These are phyloP conservation scores for Botia almorhae DNA, from an alignment of 2,797 vertebrate genomes.

Conservation along the genomic window DNA sequence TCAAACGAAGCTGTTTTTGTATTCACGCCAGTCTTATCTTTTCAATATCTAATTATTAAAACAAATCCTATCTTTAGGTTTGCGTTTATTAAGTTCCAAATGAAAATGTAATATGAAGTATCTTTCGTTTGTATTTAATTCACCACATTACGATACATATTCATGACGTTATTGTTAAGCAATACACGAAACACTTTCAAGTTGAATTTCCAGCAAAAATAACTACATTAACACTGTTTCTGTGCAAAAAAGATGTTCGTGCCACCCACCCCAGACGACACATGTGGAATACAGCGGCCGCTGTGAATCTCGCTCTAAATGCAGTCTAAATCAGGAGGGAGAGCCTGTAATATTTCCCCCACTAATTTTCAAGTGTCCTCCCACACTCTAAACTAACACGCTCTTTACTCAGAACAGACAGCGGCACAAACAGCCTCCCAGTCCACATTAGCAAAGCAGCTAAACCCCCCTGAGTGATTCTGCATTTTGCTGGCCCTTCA, in stretches of 20 bases:
- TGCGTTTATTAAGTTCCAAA: not conserved
- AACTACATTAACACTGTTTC: not conserved
- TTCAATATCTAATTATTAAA: not conserved
- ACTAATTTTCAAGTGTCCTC: slow-evolving; percentile 45
- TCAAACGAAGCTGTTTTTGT: not conserved
- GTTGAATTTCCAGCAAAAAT: slow-evolving; percentile 2
- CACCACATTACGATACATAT: not conserved
- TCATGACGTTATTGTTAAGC: not conserved
- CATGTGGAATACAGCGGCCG: not conserved
- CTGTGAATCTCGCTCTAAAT: slow-evolving; percentile 58
- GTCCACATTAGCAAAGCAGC: slow-evolving; percentile 48
- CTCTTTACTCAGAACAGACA: slow-evolving; percentile 58
- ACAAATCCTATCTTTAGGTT: not conserved
- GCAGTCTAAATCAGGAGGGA: slow-evolving; percentile 45
- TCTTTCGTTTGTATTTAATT: not conserved
- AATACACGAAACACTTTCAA: not conserved
- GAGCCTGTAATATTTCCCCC: slow-evolving; percentile 49
- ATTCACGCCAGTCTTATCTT: not conserved
- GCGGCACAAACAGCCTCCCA: slow-evolving; percentile 55
- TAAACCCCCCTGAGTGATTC: slow-evolving; percentile 59
- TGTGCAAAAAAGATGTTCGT: not conserved
- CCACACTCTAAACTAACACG: slow-evolving; percentile 52
- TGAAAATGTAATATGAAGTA: not conserved
- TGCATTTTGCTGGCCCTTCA: slow-evolving; percentile 53
- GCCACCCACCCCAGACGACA: not conserved